These are phyloP conservation scores for Thamnophis sirtalis DNA, from an alignment of 2,113 vertebrate genomes.

Conservation along the genomic window DNA sequence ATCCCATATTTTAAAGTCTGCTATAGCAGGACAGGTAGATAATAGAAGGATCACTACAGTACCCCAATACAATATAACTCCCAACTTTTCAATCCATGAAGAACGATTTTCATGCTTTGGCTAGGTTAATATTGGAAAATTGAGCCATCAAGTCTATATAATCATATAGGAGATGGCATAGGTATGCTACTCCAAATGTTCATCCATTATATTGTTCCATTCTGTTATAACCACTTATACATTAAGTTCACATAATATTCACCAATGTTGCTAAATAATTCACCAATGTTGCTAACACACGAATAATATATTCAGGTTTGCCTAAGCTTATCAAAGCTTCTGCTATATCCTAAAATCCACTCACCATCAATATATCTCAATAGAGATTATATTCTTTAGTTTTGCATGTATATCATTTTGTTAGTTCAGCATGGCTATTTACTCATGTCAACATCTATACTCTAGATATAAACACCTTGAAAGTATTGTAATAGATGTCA, in stretches of 20 bases:
- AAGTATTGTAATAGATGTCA: neutral
- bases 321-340: neutral
- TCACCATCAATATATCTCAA: neutral
- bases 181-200: neutral
- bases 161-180: neutral
- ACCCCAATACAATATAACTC: neutral
- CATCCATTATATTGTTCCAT: neutral
- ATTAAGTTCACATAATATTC: neutral
- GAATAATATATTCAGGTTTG: neutral
- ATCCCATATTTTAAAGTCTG: neutral
- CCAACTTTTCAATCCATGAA: neutral
- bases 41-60: neutral
- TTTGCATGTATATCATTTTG: neutral
- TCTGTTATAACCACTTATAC: neutral
- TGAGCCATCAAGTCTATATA: neutral
- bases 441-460: neutral
- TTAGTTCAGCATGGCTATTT: neutral
- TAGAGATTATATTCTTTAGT: neutral
- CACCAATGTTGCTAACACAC: neutral
- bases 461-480: neutral
- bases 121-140: neutral
- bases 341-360: neutral
- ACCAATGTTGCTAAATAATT: neutral
- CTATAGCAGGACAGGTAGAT: neutral
- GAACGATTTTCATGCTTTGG: neutral